Base-by-base conservation (phyloP, 64 coral and sea anemone species). In the Dendrophyllia cribrosa region DNA sequence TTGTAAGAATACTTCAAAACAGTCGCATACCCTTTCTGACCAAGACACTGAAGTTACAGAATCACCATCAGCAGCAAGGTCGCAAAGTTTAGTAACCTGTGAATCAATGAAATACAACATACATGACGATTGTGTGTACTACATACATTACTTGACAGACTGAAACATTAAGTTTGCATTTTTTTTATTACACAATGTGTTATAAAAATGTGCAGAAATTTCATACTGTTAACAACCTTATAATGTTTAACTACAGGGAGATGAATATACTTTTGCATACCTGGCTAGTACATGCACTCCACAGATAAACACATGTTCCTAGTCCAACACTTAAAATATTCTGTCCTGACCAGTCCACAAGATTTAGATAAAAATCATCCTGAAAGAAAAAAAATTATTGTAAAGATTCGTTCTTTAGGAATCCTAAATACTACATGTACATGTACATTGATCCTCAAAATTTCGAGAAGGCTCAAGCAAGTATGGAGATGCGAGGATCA, bases 311-410 rank as follows among this genome's bases (percentile, higher is more conserved):
- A 94, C 97, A 99, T 13, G 97, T 99, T 86, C 97, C 97, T 51
- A 99, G 74, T 23, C 97, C 97, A 99, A 99, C 97, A 88, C 97
- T 99, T 58, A 99, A 92, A 79, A 99, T 99, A 89, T 99, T 99
- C 79, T 99, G 97, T 51, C 91, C 81, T 84, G 97, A 99, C 97
- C 97, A 99, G 78, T 99, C 97, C 75, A 99, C 97, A 74, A 99
- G 88, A 93, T 99, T 99, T 1, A 99, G 88, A 58, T 99, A 99
- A 91, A 99, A 99, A 43, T 99, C 97, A 92, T 99, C 97, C 97
- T 99, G 24, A 51, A 50, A 24, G 26, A 66, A 51, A 51, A 62
- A 63, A 45, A 1, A 75, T 4, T 9, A 47, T 45, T 44, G 4
- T 5, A 7, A 8, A 86, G 12, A 88, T 23, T 1, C 26, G 17